phyloP scores from a whole-genome alignment of 2,888 invertebrate species.

The Chrysodeixis includens region DNA sequence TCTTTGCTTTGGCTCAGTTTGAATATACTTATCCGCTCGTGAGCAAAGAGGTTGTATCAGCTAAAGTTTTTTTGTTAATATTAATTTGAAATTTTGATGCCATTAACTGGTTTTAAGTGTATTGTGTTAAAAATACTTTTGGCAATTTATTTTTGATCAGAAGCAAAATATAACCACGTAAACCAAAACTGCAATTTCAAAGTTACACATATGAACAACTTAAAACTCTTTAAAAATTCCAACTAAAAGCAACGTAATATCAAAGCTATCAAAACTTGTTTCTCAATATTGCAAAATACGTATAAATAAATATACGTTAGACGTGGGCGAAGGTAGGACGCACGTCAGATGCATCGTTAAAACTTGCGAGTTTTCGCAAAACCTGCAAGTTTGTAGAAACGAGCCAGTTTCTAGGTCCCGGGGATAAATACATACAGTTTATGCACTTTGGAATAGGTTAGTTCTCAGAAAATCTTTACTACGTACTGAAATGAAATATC shows the following conservation, averaged over 20 bases:
- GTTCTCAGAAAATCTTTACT: neutral
- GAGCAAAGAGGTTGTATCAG: neutral
- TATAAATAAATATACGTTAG: no score
- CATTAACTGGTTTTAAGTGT: no score
- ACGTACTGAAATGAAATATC: neutral
- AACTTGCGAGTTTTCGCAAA: conserved; percentile 50
- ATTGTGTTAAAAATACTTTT: no score
- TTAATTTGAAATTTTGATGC: no score
- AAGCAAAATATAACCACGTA: neutral
- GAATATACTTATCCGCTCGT: neutral
- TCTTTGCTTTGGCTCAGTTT: neutral
- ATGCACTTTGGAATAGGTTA: conserved; percentile 4
- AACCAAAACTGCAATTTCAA: neutral
- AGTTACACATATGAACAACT: neutral
- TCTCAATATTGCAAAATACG: conserved; percentile 45
- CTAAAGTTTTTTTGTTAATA: neutral
- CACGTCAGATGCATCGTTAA: conserved; percentile 61
- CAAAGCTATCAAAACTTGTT: conserved; percentile 34
- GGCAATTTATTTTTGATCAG: neutral
- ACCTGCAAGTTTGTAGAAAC: conserved; percentile 32
- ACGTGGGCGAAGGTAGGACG: conserved; percentile 33
- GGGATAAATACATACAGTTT: conserved; percentile 25
- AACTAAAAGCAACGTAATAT: conserved; percentile 20
- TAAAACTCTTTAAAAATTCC: conserved; percentile 12
- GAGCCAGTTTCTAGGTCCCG: conserved; percentile 19